phyloP scores from a whole-genome alignment of 1,140 invertebrate species.

The Bursaphelenchus mucronatus region DNA sequence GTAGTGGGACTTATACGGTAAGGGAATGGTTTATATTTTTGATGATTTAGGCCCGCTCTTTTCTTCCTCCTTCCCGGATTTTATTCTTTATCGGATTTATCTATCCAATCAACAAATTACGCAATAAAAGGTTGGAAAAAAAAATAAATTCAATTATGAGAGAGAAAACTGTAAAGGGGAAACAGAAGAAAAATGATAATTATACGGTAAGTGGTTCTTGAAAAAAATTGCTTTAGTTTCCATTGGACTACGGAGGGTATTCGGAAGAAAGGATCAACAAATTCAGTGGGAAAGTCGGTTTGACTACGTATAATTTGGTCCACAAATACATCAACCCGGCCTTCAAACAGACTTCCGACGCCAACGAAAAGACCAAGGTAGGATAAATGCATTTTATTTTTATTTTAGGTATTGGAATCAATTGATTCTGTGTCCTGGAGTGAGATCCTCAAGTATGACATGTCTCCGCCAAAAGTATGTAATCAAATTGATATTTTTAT shows the following conservation, averaged over 20 bases:
- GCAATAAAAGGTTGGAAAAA: conserved; percentile 1
- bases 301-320: not conserved
- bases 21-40: conserved; percentile 1
- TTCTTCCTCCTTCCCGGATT: not conserved
- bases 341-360: conserved; percentile 1
- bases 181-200: not conserved
- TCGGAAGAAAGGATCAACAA: conserved; percentile 12
- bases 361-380: conserved; percentile 2
- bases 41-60: conserved; percentile 12
- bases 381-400: not conserved
- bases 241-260: conserved; percentile 29
- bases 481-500: not conserved
- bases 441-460: not conserved
- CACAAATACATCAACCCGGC: conserved; percentile 16
- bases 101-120: not conserved
- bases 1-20: conserved; percentile 24
- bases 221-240: conserved; percentile 15
- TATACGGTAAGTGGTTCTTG: not conserved
- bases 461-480: not conserved
- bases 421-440: not conserved
- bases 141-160: conserved; percentile 1
- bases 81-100: conserved; percentile 11
- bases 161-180: not conserved
- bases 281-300: not conserved
- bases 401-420: not conserved